Evolutionary conservation across 2,888 invertebrate genomes (phyloP), one percentile per base, ranked within the genome.

Genomic region (Apoda limacodes): DNA sequence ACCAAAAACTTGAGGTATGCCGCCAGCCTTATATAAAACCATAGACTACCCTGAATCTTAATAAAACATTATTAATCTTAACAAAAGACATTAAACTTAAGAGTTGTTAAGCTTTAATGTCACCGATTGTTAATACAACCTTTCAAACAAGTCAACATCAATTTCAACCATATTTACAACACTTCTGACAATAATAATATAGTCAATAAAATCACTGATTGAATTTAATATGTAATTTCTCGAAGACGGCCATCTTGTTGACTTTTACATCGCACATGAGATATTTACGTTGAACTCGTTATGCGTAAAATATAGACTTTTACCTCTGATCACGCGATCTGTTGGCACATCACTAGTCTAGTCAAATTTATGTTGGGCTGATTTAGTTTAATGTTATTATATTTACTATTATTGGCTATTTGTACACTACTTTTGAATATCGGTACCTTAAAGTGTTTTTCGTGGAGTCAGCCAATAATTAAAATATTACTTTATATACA

Each of bases 241-340:
- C 49, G 38, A 37, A 38, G 41, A 34, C 43, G 38, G 37, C 43
- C 44, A 48, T 55, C 52, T 45, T 49, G 40, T 39, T 36, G 58
- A 63, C 60, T 45, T 65, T 64, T 60, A 65, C 49, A 51, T 53
- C 47, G 47, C 46, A 47, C 51, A 48, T 46, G 42, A 48, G 43
- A 48, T 54, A 53, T 52, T 29, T 33, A 30, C 24, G 27, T 27
- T 26, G 19, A 28, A 27, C 30, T 33, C 36, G 30, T 36, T 36
- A 36, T 30, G 26, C 19, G 17, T 28, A 24, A 30, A 28, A 29
- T 36, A 33, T 36, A 32, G 32, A n/a, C 27, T 32, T 32, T 13
- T 20, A 22, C 21, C 20, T 32, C 20, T 14, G 21, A 29, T 12
- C 12, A 25, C 9, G 31, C 24, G 23, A 32, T 35, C 15, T 10